Conservation (phyloP, 2,888 invertebrate species). For the Chouioia cunea region DNA sequence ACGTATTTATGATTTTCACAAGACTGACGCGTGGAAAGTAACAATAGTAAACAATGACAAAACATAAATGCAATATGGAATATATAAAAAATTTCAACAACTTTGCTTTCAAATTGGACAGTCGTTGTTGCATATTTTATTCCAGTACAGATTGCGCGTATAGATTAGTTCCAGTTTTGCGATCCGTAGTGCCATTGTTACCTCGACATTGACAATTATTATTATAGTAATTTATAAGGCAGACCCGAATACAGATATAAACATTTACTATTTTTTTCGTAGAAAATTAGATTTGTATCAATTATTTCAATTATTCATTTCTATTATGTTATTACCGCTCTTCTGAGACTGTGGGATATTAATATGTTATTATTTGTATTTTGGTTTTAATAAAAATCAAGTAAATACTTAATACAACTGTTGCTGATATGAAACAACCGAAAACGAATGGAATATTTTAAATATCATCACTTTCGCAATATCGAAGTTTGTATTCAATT, state of each 20-base stretch:
- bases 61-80: conserved; percentile 23
- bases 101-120: conserved; percentile 36
- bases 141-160: conserved; percentile 32
- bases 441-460: conserved; percentile 32
- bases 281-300: conserved; percentile 38
- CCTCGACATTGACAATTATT: conserved; percentile 38
- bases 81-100: conserved; percentile 33
- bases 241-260: not conserved
- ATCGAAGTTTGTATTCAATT: too few species aligned
- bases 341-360: too few species aligned
- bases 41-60: conserved; percentile 13
- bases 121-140: conserved; percentile 41
- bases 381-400: conserved; percentile 7
- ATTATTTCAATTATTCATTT: too few species aligned
- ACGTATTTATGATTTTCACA: conserved; percentile 44
- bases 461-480: conserved; percentile 6
- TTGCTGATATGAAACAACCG: conserved; percentile 21
- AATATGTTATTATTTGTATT: not conserved
- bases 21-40: conserved; percentile 48
- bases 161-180: conserved; percentile 43
- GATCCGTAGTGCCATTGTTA: conserved; percentile 45
- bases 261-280: conserved; percentile 24
- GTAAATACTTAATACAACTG: conserved; percentile 6
- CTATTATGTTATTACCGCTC: too few species aligned
- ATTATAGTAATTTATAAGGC: not conserved